Conservation (phyloP, 2,797 vertebrate genomes). For the Chaunax sp. region DNA sequence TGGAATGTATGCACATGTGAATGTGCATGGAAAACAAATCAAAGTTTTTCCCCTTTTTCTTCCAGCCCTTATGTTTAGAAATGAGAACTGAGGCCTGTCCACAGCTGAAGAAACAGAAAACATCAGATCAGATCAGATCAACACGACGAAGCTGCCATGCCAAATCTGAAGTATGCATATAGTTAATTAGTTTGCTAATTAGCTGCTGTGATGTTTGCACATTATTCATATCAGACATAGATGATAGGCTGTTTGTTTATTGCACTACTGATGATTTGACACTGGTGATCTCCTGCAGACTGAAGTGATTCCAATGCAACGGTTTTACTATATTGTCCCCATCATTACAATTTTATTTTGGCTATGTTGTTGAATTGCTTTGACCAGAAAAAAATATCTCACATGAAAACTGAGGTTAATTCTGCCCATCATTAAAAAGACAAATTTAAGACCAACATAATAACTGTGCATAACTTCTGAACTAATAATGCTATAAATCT, state of each 20-base stretch:
- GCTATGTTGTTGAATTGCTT: not conserved
- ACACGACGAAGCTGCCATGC: slow-evolving; percentile 38
- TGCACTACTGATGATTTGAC: slow-evolving; percentile 17
- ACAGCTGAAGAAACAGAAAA: slow-evolving; percentile 29
- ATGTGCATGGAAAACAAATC: slow-evolving; percentile 10
- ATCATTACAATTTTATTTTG: not conserved
- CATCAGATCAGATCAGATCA: slow-evolving; percentile 36
- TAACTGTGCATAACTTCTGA: too few species aligned
- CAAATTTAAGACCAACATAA: not conserved
- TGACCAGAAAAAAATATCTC: slow-evolving; percentile 19
- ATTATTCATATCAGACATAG: slow-evolving; percentile 30
- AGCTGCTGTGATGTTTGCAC: slow-evolving; percentile 44
- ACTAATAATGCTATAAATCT: too few species aligned
- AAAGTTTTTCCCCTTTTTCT: slow-evolving; percentile 9
- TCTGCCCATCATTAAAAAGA: not conserved
- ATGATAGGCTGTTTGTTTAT: slow-evolving; percentile 38
- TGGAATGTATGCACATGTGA: not conserved
- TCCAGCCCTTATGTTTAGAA: slow-evolving; percentile 25
- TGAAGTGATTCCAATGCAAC: slow-evolving; percentile 1
- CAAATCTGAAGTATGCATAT: slow-evolving; percentile 56
- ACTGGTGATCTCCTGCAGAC: slow-evolving; percentile 26
- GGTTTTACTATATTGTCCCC: not conserved
- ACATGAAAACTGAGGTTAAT: slow-evolving; percentile 10
- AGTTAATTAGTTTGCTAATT: slow-evolving; percentile 69
- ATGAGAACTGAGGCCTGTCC: slow-evolving; percentile 49